Base-by-base conservation (phyloP, 2,888 invertebrate species). In the Dicyrtoma fusca region DNA sequence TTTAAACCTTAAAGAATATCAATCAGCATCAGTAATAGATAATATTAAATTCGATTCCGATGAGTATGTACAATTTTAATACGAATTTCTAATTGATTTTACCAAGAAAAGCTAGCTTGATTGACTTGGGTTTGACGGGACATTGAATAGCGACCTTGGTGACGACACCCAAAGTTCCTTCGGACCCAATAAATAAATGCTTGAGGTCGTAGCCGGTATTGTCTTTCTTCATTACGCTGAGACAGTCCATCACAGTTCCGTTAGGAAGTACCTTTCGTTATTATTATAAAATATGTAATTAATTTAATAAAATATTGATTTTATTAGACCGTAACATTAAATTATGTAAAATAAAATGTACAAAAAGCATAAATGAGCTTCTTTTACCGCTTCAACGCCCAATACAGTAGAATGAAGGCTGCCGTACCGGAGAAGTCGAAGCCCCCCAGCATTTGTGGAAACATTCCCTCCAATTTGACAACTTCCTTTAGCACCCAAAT, bases 191-290 rank as follows among this genome's bases (percentile, higher is more conserved):
- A 83, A 99, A 97, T 74, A 98, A 84, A 84, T 99, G 97, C 82
- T 97, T 97, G 81, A 98, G 85, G 83, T 98, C 97, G 83, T 95
- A 96, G 0, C 98, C 98, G 0, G 98, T 97, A 83, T 99, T 99
- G 84, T 99, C 97, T 84, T 99, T 99, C 82, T 95, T 92, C 80
- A 97, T 86, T 0, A 90, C 87, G 72, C 90, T 91, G 83, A 98
- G 87, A 74, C 93, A 90, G 83, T 97, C 91, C 44, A 99, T 83
- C 0, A 98, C 84, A 68, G 91, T 88, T 0, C 96, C 96, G 82
- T 92, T 89, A 0, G 95, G 92, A 84, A 90, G 88, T 8, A 94
- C 92, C 92, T 92, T 75, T 8, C n/a, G n/a, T n/a, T n/a, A n/a
- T n/a, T n/a, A n/a, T n/a, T n/a, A n/a, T n/a, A n/a, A n/a, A n/a